Evolutionary conservation across 2,113 vertebrate genomes (phyloP).

Genomic region (Triplophysa dalaica): DNA sequence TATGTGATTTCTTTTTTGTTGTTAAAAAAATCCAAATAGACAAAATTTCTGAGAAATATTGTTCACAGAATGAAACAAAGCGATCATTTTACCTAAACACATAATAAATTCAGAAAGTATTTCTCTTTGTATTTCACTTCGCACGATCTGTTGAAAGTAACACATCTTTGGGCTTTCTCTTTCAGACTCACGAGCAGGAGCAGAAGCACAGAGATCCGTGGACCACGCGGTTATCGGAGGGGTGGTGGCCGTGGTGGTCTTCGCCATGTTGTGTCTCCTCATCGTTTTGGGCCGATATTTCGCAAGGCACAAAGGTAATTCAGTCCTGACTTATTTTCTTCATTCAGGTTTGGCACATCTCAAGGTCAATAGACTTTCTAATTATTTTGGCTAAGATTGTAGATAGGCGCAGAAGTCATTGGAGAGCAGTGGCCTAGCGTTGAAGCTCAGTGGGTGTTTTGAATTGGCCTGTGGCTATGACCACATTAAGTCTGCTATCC

Average conservation of each 20-base stretch:
- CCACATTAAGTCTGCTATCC: constrained; percentile 39
- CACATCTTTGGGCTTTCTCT: constrained; percentile 1
- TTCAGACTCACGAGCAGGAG: constrained; percentile 92
- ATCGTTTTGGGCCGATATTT: constrained; percentile 97
- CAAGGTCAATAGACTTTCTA: constrained; percentile 46
- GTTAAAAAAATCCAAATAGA: too few species aligned
- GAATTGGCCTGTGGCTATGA: constrained; percentile 15
- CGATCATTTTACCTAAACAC: too few species aligned
- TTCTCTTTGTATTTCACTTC: too few species aligned
- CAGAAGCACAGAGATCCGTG: constrained; percentile 88
- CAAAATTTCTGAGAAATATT: too few species aligned
- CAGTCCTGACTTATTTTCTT: neutral
- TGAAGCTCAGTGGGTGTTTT: constrained; percentile 15
- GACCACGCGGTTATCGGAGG: constrained; percentile 97
- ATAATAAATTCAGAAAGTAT: too few species aligned
- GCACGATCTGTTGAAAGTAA: neutral
- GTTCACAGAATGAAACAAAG: too few species aligned
- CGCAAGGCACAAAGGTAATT: constrained; percentile 98
- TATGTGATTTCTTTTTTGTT: too few species aligned
- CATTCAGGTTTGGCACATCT: constrained; percentile 7
- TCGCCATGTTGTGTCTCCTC: constrained; percentile 97
- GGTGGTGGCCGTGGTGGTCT: constrained; percentile 97
- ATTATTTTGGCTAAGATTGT: constrained; percentile 40
- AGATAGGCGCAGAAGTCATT: neutral
- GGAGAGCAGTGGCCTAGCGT: neutral